phyloP scores from a whole-genome alignment of 2,797 vertebrate genomes.

The Hybognathus amarus region DNA sequence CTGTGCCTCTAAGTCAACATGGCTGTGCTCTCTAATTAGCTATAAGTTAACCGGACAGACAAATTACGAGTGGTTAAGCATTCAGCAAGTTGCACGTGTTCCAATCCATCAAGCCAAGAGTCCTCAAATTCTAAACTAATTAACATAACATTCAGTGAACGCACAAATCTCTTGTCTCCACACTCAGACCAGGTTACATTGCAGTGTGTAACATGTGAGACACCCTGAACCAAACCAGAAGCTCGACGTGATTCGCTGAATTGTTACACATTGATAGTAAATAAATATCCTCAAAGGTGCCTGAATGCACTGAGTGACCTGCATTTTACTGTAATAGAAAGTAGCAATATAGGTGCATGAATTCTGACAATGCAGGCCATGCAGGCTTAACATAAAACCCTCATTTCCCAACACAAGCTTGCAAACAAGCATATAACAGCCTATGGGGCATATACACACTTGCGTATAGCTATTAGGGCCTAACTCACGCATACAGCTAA shows the following conservation, averaged over 20 bases:
- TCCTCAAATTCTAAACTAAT: conserved; percentile 87
- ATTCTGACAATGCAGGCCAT: conserved; percentile 2
- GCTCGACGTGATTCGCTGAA: neutral
- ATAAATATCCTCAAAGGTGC: conserved; percentile 8
- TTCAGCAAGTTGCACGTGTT: conserved; percentile 86
- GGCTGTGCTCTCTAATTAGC: conserved; percentile 36
- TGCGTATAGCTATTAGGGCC: neutral
- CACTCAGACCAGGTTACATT: conserved; percentile 81
- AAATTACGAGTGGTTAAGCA: conserved; percentile 81
- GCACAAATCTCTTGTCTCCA: conserved; percentile 76
- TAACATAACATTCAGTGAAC: conserved; percentile 89
- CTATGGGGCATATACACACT: neutral
- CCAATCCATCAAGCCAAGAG: conserved; percentile 88
- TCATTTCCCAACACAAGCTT: neutral
- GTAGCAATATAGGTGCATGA: neutral
- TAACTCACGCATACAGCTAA: neutral
- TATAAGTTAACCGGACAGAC: conserved; percentile 83
- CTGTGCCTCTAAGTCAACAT: conserved; percentile 62
- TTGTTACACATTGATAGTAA: conserved; percentile 13
- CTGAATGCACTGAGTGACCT: neutral
- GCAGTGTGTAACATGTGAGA: conserved; percentile 60
- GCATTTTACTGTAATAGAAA: conserved; percentile 1
- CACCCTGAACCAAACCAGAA: conserved; percentile 39
- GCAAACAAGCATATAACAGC: neutral
- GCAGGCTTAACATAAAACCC: neutral